These are phyloP conservation scores for Palythoa grandiflora DNA, from an alignment of 92 coral and sea anemone genomes.

Conservation along the genomic window DNA sequence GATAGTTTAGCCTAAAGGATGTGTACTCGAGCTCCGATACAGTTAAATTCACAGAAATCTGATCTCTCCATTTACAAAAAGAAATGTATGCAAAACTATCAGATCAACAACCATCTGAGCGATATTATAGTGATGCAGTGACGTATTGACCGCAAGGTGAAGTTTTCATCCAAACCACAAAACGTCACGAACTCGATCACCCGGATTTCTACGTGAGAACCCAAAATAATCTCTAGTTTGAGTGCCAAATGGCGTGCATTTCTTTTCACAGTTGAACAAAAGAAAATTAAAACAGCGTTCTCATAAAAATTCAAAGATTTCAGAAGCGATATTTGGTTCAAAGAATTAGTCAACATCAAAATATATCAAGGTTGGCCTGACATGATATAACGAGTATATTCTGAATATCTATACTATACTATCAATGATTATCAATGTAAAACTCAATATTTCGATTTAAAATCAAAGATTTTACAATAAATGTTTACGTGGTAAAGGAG, in stretches of 20 bases:
- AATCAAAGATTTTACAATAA: no score
- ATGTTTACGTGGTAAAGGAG: neutral
- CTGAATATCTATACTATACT: no score
- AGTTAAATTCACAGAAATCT: neutral
- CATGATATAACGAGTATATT: no score
- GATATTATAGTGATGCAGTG: neutral
- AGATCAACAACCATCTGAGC: neutral
- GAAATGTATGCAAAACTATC: neutral
- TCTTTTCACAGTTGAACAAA: neutral
- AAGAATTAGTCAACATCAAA: no score
- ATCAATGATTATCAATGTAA: no score
- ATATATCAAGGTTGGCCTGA: no score
- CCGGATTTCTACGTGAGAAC: neutral
- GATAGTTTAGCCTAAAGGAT: neutral
- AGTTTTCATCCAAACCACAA: neutral
- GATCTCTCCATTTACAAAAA: neutral
- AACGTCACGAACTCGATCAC: neutral
- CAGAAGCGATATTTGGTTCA: no score
- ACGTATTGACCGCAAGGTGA: neutral
- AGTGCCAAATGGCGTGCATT: neutral
- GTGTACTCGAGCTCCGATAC: neutral
- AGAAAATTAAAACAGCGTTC: neutral
- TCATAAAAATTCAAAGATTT: no score
- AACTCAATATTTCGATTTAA: no score
- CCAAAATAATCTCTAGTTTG: neutral